phyloP scores from a whole-genome alignment of 1,140 invertebrate species.

The Armadillidium nasatum region DNA sequence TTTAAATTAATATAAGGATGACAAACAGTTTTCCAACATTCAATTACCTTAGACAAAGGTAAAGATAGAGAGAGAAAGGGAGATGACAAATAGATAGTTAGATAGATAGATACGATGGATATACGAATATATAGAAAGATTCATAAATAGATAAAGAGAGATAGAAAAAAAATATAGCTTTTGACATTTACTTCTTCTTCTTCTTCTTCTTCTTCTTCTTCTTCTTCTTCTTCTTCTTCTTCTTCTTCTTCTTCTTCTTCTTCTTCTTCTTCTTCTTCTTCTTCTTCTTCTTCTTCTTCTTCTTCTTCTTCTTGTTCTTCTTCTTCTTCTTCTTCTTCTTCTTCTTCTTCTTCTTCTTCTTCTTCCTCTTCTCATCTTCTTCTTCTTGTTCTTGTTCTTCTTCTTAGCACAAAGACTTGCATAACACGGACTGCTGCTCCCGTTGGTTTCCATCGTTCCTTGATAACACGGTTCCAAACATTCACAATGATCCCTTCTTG shows the following conservation, averaged over 20 bases:
- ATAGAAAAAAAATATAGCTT: too few species aligned
- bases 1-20: too few species aligned
- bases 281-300: not conserved
- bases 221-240: not conserved
- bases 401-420: too few species aligned
- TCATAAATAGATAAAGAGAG: too few species aligned
- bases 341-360: not conserved
- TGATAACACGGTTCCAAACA: slow-evolving; percentile 2
- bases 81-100: too few species aligned
- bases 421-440: not conserved
- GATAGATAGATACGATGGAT: too few species aligned
- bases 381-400: not conserved
- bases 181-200: not conserved
- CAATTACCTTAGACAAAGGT: too few species aligned
- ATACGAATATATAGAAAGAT: too few species aligned
- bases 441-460: not conserved
- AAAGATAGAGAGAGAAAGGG: too few species aligned
- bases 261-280: not conserved
- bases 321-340: not conserved
- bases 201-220: not conserved
- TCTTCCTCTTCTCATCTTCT: not conserved
- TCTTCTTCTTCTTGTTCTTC: too few species aligned
- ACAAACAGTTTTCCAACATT: too few species aligned
- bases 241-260: not conserved
- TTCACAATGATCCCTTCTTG: not conserved